phyloP scores from a whole-genome alignment of 2,113 vertebrate species.

The Alces alces region DNA sequence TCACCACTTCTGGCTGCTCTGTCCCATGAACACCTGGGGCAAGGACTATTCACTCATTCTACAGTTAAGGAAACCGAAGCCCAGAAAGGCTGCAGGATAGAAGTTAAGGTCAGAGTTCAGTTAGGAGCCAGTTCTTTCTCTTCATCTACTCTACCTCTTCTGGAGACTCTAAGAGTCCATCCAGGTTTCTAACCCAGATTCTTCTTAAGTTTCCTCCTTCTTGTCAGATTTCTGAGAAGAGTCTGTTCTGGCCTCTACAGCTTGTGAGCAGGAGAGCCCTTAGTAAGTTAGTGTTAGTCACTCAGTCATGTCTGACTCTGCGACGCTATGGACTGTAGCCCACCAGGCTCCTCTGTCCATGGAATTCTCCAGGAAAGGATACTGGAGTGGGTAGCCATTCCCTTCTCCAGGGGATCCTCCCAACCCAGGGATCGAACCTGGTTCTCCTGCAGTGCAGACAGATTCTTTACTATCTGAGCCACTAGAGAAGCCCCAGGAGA shows the following conservation, averaged over 20 bases:
- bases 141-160: background rate
- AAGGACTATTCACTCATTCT: background rate
- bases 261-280: background rate
- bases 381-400: background rate
- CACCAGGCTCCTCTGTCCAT: background rate
- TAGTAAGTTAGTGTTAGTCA: background rate
- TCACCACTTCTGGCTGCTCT: background rate
- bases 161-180: background rate
- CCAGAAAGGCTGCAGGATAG: background rate
- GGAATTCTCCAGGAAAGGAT: background rate
- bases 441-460: background rate
- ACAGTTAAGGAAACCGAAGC: background rate
- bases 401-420: background rate
- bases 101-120: background rate
- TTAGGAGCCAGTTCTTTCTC: background rate
- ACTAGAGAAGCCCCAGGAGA: background rate
- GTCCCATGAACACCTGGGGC: background rate
- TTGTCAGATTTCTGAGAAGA: constrained; percentile 27
- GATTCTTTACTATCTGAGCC: background rate
- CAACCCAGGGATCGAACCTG: background rate
- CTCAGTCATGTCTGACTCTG: background rate
- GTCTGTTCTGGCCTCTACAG: background rate
- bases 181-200: constrained; percentile 1
- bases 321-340: background rate
- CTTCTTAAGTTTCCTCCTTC: constrained; percentile 17